Conservation (phyloP, 2,797 vertebrate genomes). For the Galago senegalensis region DNA sequence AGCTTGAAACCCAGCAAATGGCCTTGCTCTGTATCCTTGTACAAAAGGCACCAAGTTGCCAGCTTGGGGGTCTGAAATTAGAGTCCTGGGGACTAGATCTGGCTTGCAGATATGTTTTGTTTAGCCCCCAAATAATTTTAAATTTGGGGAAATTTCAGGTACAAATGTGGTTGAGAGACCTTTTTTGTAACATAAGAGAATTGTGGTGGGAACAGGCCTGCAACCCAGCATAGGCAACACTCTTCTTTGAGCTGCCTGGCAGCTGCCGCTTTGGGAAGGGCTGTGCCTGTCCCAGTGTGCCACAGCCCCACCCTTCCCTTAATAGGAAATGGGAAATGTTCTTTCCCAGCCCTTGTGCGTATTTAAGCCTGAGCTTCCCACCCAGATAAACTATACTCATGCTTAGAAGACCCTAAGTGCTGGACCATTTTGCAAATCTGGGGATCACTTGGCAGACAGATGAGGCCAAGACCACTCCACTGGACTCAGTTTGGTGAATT, state of each 20-base stretch:
- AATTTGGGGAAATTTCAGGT: not conserved
- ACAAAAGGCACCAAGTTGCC: not conserved
- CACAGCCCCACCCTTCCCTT: not conserved
- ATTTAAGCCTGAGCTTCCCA: not conserved
- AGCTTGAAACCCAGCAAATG: conserved; percentile 16
- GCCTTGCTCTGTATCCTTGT: not conserved
- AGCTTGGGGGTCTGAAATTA: not conserved
- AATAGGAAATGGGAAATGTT: not conserved
- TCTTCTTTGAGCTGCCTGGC: not conserved
- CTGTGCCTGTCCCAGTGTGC: not conserved
- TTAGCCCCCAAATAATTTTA: not conserved
- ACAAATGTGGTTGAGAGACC: not conserved
- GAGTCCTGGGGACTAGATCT: not conserved
- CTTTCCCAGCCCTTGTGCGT: not conserved
- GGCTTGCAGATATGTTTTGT: conserved; percentile 2
- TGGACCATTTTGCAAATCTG: not conserved
- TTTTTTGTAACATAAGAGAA: not conserved
- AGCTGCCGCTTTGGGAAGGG: not conserved
- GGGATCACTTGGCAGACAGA: not conserved
- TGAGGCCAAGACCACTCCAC: not conserved
- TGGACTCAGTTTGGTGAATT: not conserved
- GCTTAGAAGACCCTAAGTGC: not conserved
- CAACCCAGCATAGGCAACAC: not conserved
- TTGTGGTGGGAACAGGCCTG: not conserved
- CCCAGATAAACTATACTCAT: not conserved